Percentiles rank a stretch among this genome's conserved stretches.
Evolutionary conservation across 1,140 invertebrate species (phyloP).

Genomic region (Atta colombica): DNA sequence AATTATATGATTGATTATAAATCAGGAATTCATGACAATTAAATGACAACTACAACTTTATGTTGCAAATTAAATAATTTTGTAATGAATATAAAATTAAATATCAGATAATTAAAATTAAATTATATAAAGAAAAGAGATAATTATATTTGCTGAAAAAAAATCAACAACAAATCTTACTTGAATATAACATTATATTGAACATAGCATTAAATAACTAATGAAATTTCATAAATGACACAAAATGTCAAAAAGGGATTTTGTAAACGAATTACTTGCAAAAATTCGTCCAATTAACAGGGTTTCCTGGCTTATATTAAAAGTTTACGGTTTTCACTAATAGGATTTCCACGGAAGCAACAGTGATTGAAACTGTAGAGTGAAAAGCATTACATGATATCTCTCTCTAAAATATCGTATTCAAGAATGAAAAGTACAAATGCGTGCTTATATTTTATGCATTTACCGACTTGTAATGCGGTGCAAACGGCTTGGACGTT

Average conservation of each 20-base stretch:
- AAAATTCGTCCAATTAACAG: slow-evolving; percentile 25
- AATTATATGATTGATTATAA: not conserved
- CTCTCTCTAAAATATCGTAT: not conserved
- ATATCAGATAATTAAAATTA: slow-evolving; percentile 3
- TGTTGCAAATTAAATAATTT: not conserved
- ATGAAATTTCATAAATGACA: not conserved
- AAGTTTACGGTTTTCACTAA: slow-evolving; percentile 2
- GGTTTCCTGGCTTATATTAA: not conserved
- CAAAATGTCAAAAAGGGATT: not conserved
- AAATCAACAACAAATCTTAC: not conserved
- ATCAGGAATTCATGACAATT: slow-evolving; percentile 3
- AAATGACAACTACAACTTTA: not conserved
- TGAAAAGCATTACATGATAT: not conserved
- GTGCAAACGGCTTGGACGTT: slow-evolving; percentile 62
- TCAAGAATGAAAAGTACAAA: slow-evolving; percentile 3
- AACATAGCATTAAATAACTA: not conserved
- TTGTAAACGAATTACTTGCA: not conserved
- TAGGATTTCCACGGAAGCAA: no score
- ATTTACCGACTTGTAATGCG: slow-evolving; percentile 44
- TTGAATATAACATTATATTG: not conserved
- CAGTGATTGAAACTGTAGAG: not conserved
- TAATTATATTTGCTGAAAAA: slow-evolving; percentile 12
- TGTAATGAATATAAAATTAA: slow-evolving; percentile 16
- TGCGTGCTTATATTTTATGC: slow-evolving; percentile 20
- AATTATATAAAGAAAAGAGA: not conserved